Base-by-base conservation (phyloP, 2,113 vertebrate genomes). In the Cheirogaleus medius region DNA sequence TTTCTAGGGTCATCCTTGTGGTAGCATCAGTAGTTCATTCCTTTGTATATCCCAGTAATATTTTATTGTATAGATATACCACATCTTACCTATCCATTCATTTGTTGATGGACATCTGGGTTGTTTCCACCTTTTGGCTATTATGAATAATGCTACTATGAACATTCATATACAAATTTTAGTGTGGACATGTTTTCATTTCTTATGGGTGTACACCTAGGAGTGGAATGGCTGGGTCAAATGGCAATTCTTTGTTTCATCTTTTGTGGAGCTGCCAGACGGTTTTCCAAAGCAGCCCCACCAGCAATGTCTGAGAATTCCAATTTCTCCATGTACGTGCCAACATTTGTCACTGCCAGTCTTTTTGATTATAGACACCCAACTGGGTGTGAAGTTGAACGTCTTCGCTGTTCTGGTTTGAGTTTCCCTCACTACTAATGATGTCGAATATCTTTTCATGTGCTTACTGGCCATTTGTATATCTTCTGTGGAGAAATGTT, bases 241-340 rank as follows among this genome's bases (percentile, higher is more conserved):
- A 76, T 10, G 60, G 18, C 54, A 64, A 76, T 39, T 32, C 7
- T 32, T 37, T 29, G 13, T 49, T 84, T 32, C 42, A 66, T 13
- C 78, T 77, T 42, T 80, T 80, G 44, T 96, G 69, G 34, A 77
- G 84, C 5, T 73, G 32, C 77, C 60, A 81, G 42, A 27, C 12
- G 44, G 76, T 27, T 87, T 94, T 73, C 29, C 58, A 92, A 94
- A 97, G 47, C 27, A 95, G 90, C 17, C n/a, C 82, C 3, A 63
- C 25, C 47, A 63, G 77, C 54, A 87, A 76, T 13, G 18, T 8
- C 23, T 4, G 37, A 87, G n/a, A 74, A 32, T 58, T 71, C 66
- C 63, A 69, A 6, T 10, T 94, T 85, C 87, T 73, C 60, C 64
- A 27, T 10, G 21, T 52, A 58, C 20, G 39, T 15, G 69, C 42